phyloP scores from a whole-genome alignment of 2,797 vertebrate species.

The Sciaenops ocellatus region DNA sequence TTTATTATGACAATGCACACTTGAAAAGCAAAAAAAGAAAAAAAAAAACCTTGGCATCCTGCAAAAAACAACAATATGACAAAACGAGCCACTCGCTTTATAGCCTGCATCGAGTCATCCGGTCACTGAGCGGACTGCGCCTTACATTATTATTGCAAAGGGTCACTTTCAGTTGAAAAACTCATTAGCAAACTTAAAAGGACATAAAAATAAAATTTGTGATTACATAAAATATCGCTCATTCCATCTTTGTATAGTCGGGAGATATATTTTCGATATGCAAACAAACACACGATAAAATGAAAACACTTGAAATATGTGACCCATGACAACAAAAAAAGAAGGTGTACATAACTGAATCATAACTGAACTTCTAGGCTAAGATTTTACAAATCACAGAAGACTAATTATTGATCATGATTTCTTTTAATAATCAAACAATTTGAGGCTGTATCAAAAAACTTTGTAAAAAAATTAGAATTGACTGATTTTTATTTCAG shows the following conservation, averaged over 20 bases:
- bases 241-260: constrained; percentile 68
- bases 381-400: constrained; percentile 90
- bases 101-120: constrained; percentile 57
- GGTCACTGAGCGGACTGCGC: constrained; percentile 60
- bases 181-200: constrained; percentile 70
- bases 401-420: constrained; percentile 86
- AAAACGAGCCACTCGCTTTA: constrained; percentile 39
- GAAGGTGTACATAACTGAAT: constrained; percentile 75
- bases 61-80: constrained; percentile 66
- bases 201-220: constrained; percentile 71
- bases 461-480: constrained; percentile 76
- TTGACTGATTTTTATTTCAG: constrained; percentile 51
- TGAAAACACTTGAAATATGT: constrained; percentile 80
- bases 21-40: constrained; percentile 64
- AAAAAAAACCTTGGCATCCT: constrained; percentile 75
- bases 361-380: constrained; percentile 81
- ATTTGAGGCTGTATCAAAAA: constrained; percentile 92
- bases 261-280: constrained; percentile 68
- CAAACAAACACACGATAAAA: constrained; percentile 77
- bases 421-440: constrained; percentile 89
- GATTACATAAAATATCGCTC: constrained; percentile 75
- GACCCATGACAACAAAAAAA: constrained; percentile 70
- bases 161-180: constrained; percentile 79
- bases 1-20: constrained; percentile 85
- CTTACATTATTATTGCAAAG: constrained; percentile 92